Base-by-base conservation (phyloP, 2,888 invertebrate species). In the Tachystola acroxantha region DNA sequence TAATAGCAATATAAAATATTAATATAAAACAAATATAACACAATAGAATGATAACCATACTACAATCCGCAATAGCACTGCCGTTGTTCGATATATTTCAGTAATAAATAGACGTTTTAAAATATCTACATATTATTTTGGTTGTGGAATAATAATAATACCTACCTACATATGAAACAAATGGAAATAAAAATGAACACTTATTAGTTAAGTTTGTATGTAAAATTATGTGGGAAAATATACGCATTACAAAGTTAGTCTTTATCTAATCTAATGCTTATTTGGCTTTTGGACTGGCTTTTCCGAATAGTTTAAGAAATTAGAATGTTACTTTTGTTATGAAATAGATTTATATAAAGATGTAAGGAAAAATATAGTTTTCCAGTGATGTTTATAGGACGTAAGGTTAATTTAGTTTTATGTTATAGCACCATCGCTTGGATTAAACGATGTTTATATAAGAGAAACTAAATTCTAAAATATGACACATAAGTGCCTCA, bases 161-260 rank as follows among this genome's bases (percentile, higher is more conserved):
- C 6, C 3, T 16, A 16, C 6, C n/a, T 45, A 37, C 43, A 40
- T 39, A 42, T 39, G 24, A 40, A 42, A n/a, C n/a, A n/a, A 44
- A 39, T 34, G 47, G 42, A 42, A 38, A 43, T 37, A 37, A 42
- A 57, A 39, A 10, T 33, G 33, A 10, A 36, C 33, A 50, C 60
- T 46, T 56, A 57, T 61, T 51, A 57, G 63, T 65, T 64, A 70
- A 73, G 65, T 63, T 68, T 76, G 69, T 82, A 79, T 62, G 66
- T 80, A 75, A 78, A 80, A 68, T 64, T 79, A 70, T 80, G 82
- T 84, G 85, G 85, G 85, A 85, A 86, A 85, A 75, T 73, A 86
- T 86, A 80, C 86, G 86, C 86, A 76, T 85, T 86, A 85, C 77
- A 68, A 69, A 71, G 67, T 72, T 84, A 84, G 79, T 77, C 66